Evolutionary conservation across 2,797 vertebrate genomes (phyloP).

Genomic region (Chrosomus eos): DNA sequence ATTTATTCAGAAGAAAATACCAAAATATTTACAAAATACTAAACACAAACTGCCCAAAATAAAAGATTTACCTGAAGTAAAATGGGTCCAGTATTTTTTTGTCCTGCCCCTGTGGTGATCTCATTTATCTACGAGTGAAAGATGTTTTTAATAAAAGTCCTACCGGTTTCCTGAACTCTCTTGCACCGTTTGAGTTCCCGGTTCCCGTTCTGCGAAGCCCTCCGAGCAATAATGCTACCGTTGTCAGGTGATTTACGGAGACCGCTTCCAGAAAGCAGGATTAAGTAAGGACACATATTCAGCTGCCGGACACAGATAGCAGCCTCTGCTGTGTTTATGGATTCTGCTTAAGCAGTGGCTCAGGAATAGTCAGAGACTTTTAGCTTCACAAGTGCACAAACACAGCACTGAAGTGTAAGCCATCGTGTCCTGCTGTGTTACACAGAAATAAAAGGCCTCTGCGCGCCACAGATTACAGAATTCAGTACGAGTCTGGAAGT

Average conservation of each 20-base stretch:
- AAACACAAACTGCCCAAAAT: too few relatives aligned
- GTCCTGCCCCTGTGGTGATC: not conserved
- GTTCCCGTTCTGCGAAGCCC: slow-evolving; percentile 32
- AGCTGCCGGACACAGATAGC: slow-evolving; percentile 75
- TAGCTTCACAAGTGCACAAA: slow-evolving; percentile 28
- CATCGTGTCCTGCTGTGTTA: slow-evolving; percentile 41
- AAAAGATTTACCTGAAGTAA: not conserved
- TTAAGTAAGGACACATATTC: slow-evolving; percentile 61
- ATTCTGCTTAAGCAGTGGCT: slow-evolving; percentile 64
- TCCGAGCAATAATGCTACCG: slow-evolving; percentile 67
- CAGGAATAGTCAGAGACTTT: slow-evolving; percentile 31
- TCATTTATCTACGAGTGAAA: slow-evolving; percentile 27
- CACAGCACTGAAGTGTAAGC: slow-evolving; percentile 10
- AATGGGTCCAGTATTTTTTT: slow-evolving; percentile 1
- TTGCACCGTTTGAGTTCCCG: slow-evolving; percentile 4
- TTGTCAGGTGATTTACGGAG: slow-evolving; percentile 74
- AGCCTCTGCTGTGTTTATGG: slow-evolving; percentile 59
- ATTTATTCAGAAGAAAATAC: too few relatives aligned
- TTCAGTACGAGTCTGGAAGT: not conserved
- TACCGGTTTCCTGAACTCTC: slow-evolving; percentile 7
- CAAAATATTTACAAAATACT: too few relatives aligned
- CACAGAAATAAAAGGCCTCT: not conserved
- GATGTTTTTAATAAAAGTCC: slow-evolving; percentile 35
- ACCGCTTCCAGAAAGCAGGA: slow-evolving; percentile 65
- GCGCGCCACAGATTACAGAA: slow-evolving; percentile 9